Conservation (phyloP, 2,888 invertebrate genomes). For the Blera fallax region DNA sequence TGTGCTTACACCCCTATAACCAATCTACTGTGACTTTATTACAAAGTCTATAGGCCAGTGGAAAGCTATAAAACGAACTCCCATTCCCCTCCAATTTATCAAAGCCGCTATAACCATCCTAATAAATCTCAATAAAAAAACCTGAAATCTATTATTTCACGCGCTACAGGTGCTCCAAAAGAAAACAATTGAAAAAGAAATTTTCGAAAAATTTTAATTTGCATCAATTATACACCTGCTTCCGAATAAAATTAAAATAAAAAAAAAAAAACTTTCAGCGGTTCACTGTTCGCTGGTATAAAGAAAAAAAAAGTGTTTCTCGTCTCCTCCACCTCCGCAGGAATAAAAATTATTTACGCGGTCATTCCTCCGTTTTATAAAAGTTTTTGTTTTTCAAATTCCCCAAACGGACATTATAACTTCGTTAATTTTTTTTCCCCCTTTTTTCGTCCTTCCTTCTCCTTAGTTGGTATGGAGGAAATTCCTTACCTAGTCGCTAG, state of each 20-base stretch:
- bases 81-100: background rate
- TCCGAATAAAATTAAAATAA: background rate
- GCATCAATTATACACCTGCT: conserved; percentile 4
- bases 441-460: background rate
- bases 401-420: conserved; percentile 10
- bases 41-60: background rate
- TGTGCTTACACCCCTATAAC: too few relatives aligned
- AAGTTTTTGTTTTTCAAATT: conserved; percentile 7
- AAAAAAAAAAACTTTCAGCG: background rate
- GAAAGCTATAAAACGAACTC: background rate
- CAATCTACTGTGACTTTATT: too few relatives aligned
- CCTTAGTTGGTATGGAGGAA: background rate
- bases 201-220: background rate
- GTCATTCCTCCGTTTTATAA: conserved; percentile 20
- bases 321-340: background rate
- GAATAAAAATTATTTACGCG: conserved; percentile 26
- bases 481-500: background rate
- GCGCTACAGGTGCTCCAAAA: background rate
- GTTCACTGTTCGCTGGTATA: background rate
- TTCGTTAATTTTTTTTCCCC: background rate
- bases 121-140: background rate
- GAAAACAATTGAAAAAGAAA: background rate
- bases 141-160: background rate
- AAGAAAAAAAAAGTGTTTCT: too few relatives aligned
- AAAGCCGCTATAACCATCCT: background rate